Base-by-base conservation (phyloP, 1,140 invertebrate genomes). In the Drosophila insularis region DNA sequence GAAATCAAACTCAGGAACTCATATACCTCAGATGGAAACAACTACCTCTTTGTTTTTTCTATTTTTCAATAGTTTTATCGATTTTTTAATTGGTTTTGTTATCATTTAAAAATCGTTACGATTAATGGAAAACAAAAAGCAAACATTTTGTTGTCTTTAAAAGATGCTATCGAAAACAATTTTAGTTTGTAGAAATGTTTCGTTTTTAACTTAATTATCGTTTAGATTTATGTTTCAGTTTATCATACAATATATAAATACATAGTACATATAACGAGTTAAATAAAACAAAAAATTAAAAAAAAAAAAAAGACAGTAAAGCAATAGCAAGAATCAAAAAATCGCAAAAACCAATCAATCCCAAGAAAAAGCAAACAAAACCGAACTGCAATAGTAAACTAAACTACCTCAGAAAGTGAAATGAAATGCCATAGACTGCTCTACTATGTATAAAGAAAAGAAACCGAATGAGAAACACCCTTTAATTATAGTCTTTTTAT, bases 311-410 rank as follows among this genome's bases (percentile, higher is more conserved):
- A 55, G 54, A 56, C 54, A 56, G 54, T 56, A 11, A 31, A 56
- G 54, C 69, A 78, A 68, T 80, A 81, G 68, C 70, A 81, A 89
- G 65, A 79, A 75, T 53, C 31, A 50, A 64, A 66, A 70, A 73
- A 50, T n/a, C n/a, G n/a, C 63, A 78, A 21, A 56, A 7, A 43
- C 19, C 17, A 32, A 58, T 21, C 43, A 21, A 50, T 11, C 21
- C 67, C 5, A 27, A 27, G 27, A 27, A 27, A 23, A 23, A 23
- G 23, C 4, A 23, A 27, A 85, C n/a, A n/a, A 79, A 74, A 87
- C 79, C 65, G 80, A 81, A 91, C 76, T 90, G 80, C 91, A 91
- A 91, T 91, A 91, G 90, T 89, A 78, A 91, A 91, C 86, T 66
- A 17, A 91, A 91, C 90, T 91, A 91, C 90, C 90, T 91, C 90